A percentile compares a stretch with the other conserved stretches of the same genome.
Evolutionary conservation across 35 echinoderm and acorn worm genomes (phyloP).

Genomic region (Hemicentrotus pulcherrimus): DNA sequence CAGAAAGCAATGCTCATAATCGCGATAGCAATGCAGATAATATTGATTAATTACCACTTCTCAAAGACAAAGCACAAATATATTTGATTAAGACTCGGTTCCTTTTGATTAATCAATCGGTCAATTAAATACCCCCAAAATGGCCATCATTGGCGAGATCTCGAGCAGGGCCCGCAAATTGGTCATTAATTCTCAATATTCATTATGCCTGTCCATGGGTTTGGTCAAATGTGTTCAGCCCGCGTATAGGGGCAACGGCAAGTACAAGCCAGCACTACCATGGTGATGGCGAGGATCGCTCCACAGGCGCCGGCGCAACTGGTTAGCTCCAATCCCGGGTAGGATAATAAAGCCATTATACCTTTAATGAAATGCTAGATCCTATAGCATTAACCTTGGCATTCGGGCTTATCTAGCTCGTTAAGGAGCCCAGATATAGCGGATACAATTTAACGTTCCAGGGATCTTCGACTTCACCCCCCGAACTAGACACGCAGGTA

Average conservation of each 20-base stretch:
- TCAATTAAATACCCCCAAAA: not conserved
- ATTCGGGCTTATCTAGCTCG: conserved; percentile 21
- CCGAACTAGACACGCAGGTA: not conserved
- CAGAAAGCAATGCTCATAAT: not conserved
- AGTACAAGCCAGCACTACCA: not conserved
- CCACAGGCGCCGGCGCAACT: not conserved
- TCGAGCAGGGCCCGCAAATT: not conserved
- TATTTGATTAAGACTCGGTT: not conserved
- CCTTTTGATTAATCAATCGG: not conserved
- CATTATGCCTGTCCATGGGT: not conserved
- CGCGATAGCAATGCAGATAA: not conserved
- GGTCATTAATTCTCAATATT: not conserved
- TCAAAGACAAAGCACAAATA: not conserved
- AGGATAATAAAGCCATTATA: not conserved
- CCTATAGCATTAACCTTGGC: conserved; percentile 7
- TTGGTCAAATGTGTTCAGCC: not conserved
- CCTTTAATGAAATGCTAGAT: not conserved
- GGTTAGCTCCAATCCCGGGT: not conserved
- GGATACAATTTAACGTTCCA: not conserved
- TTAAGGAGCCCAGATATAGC: not conserved
- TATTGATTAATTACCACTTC: not conserved
- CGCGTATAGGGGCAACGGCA: not conserved
- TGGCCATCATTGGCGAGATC: not conserved
- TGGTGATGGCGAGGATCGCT: not conserved
- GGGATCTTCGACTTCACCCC: not conserved